Evolutionary conservation across 2,797 vertebrate genomes (phyloP), one percentile per base, ranked within the genome.

Genomic region (Poecile montanus): DNA sequence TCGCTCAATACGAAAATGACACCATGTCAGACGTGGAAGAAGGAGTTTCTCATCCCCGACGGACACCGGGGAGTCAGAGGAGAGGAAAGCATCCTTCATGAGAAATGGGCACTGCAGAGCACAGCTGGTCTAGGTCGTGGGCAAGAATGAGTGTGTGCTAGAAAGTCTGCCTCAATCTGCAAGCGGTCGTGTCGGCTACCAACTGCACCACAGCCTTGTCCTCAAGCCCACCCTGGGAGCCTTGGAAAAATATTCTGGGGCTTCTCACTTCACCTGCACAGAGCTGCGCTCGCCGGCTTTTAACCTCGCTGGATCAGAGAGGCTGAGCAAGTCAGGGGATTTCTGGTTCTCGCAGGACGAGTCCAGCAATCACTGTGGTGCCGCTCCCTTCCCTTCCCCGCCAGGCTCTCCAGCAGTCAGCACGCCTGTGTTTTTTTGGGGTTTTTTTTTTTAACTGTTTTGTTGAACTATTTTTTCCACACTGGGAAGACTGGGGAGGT

Each of bases 401-500:
- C 66, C 88, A 89, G 74, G n/a, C 61, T 90, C 91, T 50, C 60
- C 30, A 65, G 86, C 51, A 62, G 23, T 90, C 91, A 66, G 86
- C 51, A 21, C 11, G 84, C 42, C 84, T 20, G 45, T 61, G 67
- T 12, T 40, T 76, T 86, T 91, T 61, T 72, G 22, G 10, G 36
- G 10, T 38, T 38, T 38, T 38, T 38, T 40, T 40, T 72, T 76
- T 81, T 86, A 95, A 78, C 68, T 38, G 12, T 38, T 38, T 40
- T 40, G 38, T 40, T 40, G 38, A 40, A 83, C 78, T 57, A 27
- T 79, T 89, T 96, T 88, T 91, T 94, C 90, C 88, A 67, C 75
- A 66, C 89, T 89, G 87, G 62, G 82, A 94, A 92, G 91, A 34
- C 30, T 58, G 20, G 16, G 53, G 75, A 96, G 72, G 75, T 93